A percentile compares a stretch with the other conserved stretches of the same genome.
These are phyloP conservation scores for Dioctria rufipes DNA, from an alignment of 2,888 invertebrate species.

Conservation along the genomic window DNA sequence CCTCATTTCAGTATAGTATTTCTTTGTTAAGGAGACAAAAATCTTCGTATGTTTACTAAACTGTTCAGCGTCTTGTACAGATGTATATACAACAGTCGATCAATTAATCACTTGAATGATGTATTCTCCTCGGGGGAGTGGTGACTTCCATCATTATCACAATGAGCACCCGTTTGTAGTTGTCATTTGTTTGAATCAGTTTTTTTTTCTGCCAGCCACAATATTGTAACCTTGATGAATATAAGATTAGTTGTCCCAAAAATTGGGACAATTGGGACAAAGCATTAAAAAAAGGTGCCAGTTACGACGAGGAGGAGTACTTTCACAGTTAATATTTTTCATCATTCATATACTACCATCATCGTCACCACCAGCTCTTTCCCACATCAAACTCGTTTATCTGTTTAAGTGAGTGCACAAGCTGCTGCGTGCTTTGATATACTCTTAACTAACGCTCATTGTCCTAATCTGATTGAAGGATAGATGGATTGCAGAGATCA, in stretches of 20 bases:
- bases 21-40: neutral
- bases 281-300: neutral
- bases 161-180: neutral
- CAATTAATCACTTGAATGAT: constrained; percentile 30
- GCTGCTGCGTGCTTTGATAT: constrained; percentile 6
- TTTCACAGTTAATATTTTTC: neutral
- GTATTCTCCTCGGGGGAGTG: neutral
- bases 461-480: constrained; percentile 32
- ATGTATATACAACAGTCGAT: constrained; percentile 26
- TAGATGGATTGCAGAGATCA: constrained; percentile 32
- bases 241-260: neutral
- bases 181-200: neutral
- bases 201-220: neutral
- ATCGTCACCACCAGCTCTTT: neutral
- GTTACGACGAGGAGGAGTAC: no score
- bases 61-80: constrained; percentile 1
- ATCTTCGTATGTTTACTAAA: constrained; percentile 28
- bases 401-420: neutral
- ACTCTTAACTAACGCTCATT: neutral
- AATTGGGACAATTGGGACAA: constrained; percentile 41
- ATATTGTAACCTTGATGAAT: neutral
- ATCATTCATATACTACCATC: neutral
- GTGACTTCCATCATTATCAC: neutral
- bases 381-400: neutral
- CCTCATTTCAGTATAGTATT: neutral